Evolutionary conservation across 1,140 invertebrate genomes (phyloP), one percentile per base, ranked within the genome.

Genomic region (Cyrtorhinus lividipennis): DNA sequence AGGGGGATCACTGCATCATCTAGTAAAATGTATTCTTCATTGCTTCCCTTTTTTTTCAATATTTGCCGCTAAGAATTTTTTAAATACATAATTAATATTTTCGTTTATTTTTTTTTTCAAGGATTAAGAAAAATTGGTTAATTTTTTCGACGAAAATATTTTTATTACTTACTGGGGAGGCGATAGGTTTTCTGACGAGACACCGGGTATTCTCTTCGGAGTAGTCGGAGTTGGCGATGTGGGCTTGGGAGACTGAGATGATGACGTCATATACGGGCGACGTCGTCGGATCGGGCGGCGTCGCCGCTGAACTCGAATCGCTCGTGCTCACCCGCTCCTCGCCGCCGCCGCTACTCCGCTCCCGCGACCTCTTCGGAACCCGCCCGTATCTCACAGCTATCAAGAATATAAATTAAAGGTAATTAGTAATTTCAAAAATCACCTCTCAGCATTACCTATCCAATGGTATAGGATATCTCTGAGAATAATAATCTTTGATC

Each of bases 341-440:
- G 45, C 66, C 62, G 56, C 64, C 63, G 77, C 76, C 65, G 77
- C 75, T 22, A 79, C 81, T 67, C 84, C 81, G 13, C 73, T 94
- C 92, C 66, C 92, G 80, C 20, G 90, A 88, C 68, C 92, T 80
- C 75, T 96, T 97, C 56, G 94, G 94, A 63, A 96, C 92, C 62
- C 94, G 82, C 56, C 94, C 94, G 79, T 96, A 97, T 70, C 93
- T 79, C 56, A 97, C 94, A 72, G 94, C 94, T 96, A 77, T 77
- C 56, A 69, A 45, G 68, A 66, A 62, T 44, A 66, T 30, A 23
- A 18, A n/a, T 56, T 12, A 24, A 10, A 59, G 13, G 3, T 38
- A 15, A 38, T 38, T 38, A 38, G 30, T 38, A 38, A 38, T 38
- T 15, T 62, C 24, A 30, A 60, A 44, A 61, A 13, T 61, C 15